Base-by-base conservation (phyloP, 1,140 invertebrate species). In the Diorhabda carinulata region DNA sequence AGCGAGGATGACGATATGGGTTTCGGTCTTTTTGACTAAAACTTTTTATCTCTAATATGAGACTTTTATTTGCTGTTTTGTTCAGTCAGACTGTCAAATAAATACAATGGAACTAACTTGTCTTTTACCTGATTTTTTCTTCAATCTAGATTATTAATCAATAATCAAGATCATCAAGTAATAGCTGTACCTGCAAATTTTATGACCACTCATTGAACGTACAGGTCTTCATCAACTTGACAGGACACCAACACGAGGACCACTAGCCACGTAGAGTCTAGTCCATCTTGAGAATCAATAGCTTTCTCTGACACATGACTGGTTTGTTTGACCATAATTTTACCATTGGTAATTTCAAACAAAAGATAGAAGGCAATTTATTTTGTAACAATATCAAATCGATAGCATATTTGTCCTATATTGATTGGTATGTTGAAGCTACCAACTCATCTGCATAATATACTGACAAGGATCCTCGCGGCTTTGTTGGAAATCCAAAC, bases 1-100 rank as follows among this genome's bases (percentile, higher is more conserved):
- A 87, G 86, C 43, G 96, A 52, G 4, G 47, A 97, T 81, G 97
- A 98, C 77, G 95, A 97, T 80, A 97, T 99, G 94, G 97, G 96
- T 79, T 96, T 97, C 80, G 94, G 94, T 84, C 90, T 98, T 8
- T 98, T 97, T 79, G 95, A 97, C 82, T 97, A 96, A 89, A 5
- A 69, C 44, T 9, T 44, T 7, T 40, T 8, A 67, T 67, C 56
- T 70, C 25, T 57, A 52, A 7, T 6, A 56, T 69, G 6, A 58
- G 25, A 25, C 1, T 25, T 25, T 59, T 52, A 59, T 64, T 72
- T 76, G 70, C 69, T 67, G 56, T 61, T 77, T 67, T 77, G 67
- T 60, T 62, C 61, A 74, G 75, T 68, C 75, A 67, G 76, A 78
- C 76, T 72, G 71, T 73, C 70, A 69, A 76, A 72, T 74, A 57